Evolutionary conservation across 2,113 vertebrate genomes (phyloP), one percentile per base, ranked within the genome.

Genomic region (Alethe castanea): DNA sequence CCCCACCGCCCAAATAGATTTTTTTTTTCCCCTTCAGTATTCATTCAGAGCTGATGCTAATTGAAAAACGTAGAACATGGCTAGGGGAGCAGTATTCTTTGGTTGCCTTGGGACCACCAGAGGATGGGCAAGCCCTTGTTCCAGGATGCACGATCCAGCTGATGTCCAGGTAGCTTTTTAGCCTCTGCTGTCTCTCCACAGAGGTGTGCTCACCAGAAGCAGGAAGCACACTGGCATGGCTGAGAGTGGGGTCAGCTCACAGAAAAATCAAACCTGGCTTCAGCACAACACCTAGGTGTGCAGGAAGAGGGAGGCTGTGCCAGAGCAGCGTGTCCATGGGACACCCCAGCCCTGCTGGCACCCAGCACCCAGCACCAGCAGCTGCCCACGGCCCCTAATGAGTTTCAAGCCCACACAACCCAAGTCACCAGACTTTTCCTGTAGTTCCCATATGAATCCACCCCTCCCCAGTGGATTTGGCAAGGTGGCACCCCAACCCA

Each of bases 31-130:
- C 87, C 86, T 92, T 93, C 92, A 76, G 79, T 78, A 87, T 95
- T 90, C 94, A 94, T 96, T 95, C 95, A 69, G 79, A 95, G 86
- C 77, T 85, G 88, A 81, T 93, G 95, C 92, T 97, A 97, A 97
- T 72, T 96, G 95, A 94, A 96, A 95, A 96, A 93, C 1, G 6
- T 47, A 80, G 70, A 82, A 93, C 0, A 3, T 56, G 48, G 86
- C 77, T 93, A 70, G 73, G 62, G 64, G 62, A 96, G 80, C 1
- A 0, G 69, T 4, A 2, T 45, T 38, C 38, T 60, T 23, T 14
- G 22, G 69, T 53, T 73, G 70, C 28, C 9, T 36, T 14, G 36
- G 74, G 80, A 65, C 2, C 12, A 90, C 24, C 71, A 94, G 71
- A 65, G 56, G 59, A 83, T 35, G 59, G 70, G 56, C 74, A 89